A percentile compares a stretch with the other conserved stretches of the same genome.
These are phyloP conservation scores for Ctena decussata DNA, from an alignment of 2,888 invertebrate genomes.

Conservation along the genomic window DNA sequence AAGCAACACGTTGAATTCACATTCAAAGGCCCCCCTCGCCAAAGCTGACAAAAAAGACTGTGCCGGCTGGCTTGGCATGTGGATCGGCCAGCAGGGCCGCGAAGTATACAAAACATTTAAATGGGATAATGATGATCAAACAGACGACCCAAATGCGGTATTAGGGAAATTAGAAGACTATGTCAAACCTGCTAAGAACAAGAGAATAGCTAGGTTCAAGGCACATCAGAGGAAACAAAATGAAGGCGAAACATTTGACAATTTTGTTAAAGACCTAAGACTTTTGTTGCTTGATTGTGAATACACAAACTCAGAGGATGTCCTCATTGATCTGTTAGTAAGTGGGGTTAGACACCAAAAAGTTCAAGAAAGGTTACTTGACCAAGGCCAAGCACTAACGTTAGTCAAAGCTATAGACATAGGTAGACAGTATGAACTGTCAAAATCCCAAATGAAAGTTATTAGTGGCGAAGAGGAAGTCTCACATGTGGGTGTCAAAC, in stretches of 20 bases:
- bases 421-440: constrained; percentile 50
- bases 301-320: constrained; percentile 46
- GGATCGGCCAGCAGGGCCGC: constrained; percentile 65
- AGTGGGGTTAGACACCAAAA: constrained; percentile 39
- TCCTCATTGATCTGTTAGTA: constrained; percentile 45
- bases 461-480: constrained; percentile 47
- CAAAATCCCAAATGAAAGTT: constrained; percentile 46
- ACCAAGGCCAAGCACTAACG: constrained; percentile 46
- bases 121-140: constrained; percentile 44
- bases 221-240: constrained; percentile 53
- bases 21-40: constrained; percentile 35
- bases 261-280: constrained; percentile 54
- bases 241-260: constrained; percentile 59
- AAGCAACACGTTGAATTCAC: constrained; percentile 49
- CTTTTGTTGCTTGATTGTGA: constrained; percentile 61
- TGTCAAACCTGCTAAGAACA: constrained; percentile 51
- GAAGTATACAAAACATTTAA: constrained; percentile 65
- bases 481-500: not conserved
- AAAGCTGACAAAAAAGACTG: constrained; percentile 17
- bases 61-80: constrained; percentile 52
- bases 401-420: constrained; percentile 44
- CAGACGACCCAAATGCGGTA: constrained; percentile 44
- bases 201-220: constrained; percentile 54
- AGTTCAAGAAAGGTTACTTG: constrained; percentile 47
- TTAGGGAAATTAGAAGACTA: constrained; percentile 49